Conservation (phyloP, 53 echinoderm and acorn worm genomes). For the Hippasteria phrygiana region DNA sequence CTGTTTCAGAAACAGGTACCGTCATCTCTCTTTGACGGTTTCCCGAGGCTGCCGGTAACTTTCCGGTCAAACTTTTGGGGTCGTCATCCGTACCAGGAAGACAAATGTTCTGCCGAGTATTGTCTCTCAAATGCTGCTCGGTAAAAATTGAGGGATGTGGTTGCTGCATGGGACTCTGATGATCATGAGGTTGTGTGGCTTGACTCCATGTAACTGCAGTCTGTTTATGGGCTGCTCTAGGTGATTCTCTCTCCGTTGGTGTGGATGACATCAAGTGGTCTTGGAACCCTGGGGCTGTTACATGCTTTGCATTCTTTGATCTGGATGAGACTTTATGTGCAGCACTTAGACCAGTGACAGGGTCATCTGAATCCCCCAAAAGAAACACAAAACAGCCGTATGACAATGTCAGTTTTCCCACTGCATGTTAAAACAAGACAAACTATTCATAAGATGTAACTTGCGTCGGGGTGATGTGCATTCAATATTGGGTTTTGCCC, state of each 20-base stretch:
- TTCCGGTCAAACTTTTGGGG: background rate
- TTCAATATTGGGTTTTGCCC: too few species aligned
- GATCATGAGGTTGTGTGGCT: background rate
- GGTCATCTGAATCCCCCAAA: background rate
- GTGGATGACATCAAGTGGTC: slow-evolving; percentile 52
- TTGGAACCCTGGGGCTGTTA: slow-evolving; percentile 48
- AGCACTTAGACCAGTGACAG: too few species aligned
- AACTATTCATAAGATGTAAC: too few species aligned
- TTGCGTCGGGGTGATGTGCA: too few species aligned
- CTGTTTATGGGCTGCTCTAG: background rate
- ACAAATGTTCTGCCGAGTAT: background rate
- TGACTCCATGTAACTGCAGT: background rate
- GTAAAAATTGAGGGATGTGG: background rate
- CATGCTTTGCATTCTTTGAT: background rate
- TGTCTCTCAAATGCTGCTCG: background rate
- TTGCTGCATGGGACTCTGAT: background rate
- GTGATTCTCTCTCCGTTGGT: slow-evolving; percentile 34
- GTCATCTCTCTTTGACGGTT: background rate
- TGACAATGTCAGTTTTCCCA: too few species aligned
- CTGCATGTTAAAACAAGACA: background rate
- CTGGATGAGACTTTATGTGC: slow-evolving; percentile 8
- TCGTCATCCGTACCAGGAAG: background rate
- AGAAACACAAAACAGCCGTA: too few species aligned
- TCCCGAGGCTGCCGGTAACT: background rate
- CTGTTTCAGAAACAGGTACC: background rate